Conservation (phyloP, 2,113 vertebrate genomes). For the Benitochromis conjunctus region DNA sequence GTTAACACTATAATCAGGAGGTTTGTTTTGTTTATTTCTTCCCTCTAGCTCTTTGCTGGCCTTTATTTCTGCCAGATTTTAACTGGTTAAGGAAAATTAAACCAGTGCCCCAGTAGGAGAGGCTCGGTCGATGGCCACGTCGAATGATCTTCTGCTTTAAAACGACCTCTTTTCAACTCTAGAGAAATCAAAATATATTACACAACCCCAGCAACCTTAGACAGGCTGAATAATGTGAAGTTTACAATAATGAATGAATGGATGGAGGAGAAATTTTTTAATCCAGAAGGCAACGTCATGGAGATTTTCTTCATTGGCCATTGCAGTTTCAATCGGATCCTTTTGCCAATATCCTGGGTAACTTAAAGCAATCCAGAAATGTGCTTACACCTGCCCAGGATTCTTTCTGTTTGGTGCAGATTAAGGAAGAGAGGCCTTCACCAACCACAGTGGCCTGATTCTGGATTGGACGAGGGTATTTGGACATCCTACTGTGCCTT, state of each 20-base stretch:
- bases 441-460: not conserved
- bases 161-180: not conserved
- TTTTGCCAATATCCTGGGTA: constrained; percentile 4
- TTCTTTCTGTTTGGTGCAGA: constrained; percentile 11
- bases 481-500: not conserved
- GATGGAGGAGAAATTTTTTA: not conserved
- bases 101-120: not conserved
- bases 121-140: not conserved
- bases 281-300: not conserved
- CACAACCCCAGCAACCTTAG: not conserved
- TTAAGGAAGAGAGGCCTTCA: constrained; percentile 14
- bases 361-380: constrained; percentile 9
- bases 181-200: not conserved
- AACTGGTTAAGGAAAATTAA: not conserved
- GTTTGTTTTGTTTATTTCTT: not conserved
- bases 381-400: constrained; percentile 14
- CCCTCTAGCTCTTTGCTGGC: not conserved
- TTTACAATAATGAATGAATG: not conserved
- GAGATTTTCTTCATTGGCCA: constrained; percentile 18
- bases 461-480: constrained; percentile 5
- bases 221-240: not conserved
- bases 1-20: constrained; percentile 29
- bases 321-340: constrained; percentile 6
- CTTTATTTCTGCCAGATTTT: not conserved
- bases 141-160: not conserved